Evolutionary conservation across 2,113 vertebrate genomes (phyloP).

Genomic region (Erythrocebus patas): DNA sequence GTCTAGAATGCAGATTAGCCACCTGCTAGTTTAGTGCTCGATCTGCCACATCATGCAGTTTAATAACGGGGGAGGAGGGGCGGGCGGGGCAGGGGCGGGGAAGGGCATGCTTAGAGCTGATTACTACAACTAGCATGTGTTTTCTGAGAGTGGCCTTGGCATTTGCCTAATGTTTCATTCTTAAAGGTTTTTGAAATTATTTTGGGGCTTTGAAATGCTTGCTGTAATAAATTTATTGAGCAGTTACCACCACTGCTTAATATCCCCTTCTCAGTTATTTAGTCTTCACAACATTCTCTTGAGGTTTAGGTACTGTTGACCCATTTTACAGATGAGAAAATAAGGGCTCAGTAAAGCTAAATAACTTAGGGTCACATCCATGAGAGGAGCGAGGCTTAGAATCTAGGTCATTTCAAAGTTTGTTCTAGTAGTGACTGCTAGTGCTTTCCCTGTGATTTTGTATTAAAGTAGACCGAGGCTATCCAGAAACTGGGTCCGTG

Average conservation of each 20-base stretch:
- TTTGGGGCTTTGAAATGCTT: not conserved
- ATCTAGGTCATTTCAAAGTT: slow-evolving; percentile 5
- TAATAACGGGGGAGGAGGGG: not conserved
- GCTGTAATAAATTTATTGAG: not conserved
- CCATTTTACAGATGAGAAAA: slow-evolving; percentile 12
- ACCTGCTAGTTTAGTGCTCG: not conserved
- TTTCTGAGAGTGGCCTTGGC: not conserved
- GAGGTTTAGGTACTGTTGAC: not conserved
- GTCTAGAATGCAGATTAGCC: slow-evolving; percentile 3
- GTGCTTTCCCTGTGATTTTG: not conserved
- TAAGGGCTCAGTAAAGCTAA: slow-evolving; percentile 5
- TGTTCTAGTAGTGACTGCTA: not conserved
- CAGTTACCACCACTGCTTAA: not conserved
- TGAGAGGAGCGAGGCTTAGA: not conserved
- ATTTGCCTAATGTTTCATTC: slow-evolving; percentile 12
- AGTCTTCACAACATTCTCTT: not conserved
- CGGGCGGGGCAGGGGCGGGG: not conserved
- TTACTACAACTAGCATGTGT: not conserved
- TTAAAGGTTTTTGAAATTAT: slow-evolving; percentile 22
- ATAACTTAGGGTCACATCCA: not conserved
- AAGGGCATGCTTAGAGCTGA: not conserved
- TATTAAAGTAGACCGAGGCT: not conserved
- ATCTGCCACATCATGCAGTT: not conserved
- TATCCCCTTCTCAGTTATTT: not conserved
- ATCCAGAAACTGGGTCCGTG: not conserved